Base-by-base conservation (phyloP, 1,140 invertebrate species). In the Drosophila azteca region DNA sequence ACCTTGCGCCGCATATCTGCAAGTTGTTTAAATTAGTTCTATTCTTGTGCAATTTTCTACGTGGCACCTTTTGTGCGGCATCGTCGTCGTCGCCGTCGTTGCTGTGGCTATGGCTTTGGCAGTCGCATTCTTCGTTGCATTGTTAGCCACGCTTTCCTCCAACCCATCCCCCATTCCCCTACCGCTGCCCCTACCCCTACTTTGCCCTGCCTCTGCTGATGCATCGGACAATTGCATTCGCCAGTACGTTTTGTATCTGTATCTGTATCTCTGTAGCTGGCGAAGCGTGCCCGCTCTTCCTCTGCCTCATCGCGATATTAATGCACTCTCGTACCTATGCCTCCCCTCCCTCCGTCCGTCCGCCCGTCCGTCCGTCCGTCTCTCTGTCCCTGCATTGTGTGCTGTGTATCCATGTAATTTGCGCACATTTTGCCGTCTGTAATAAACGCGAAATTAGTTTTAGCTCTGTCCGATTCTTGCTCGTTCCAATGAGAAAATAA, bases 11-110 rank as follows among this genome's bases (percentile, higher is more conserved):
- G 80, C 67, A 59, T 80, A 85, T 85, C 72, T 84, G 81, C 77
- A 78, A 78, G 78, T 82, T 87, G 65, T 81, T 85, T 85, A 85
- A 85, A 85, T 85, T 87, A 85, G 81, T 85, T 85, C 68, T 85
- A 87, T 87, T 85, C 81, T 85, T 81, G 75, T 78, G 81, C 81
- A 85, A 85, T 85, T 87, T 85, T 85, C 58, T 85, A 85, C 81
- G 81, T 85, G 81, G 81, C 78, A 85, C 81, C 77, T 85, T 77
- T 87, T 81, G 82, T 78, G 62, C 60, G 66, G 64, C 62, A 49
- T 59, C 54, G 73, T 24, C 45, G 41, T 63, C 69, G 60, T 69
- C 58, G 61, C 60, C 31, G 31, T 35, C 31, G 52, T 59, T 50
- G 73, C 20, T 35, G 41, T 60, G 69, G 60, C 63, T 61, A 58